These are phyloP conservation scores for Onychomys arenicola DNA, from an alignment of 2,797 vertebrate genomes.

Conservation along the genomic window DNA sequence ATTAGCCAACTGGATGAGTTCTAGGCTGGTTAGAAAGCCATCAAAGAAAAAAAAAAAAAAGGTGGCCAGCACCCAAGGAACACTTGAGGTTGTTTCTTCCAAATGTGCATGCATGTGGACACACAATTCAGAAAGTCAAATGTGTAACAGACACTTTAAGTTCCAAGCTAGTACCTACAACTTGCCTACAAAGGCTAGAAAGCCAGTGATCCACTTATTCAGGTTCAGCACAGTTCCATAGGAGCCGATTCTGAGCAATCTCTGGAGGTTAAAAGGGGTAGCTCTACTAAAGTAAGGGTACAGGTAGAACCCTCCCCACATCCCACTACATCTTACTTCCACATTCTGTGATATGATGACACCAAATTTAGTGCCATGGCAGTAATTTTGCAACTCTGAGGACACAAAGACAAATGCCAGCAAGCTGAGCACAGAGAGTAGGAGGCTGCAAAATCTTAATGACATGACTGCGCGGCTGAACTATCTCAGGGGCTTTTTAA, in stretches of 20 bases:
- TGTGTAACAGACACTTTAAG: background rate
- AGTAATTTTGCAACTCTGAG: background rate
- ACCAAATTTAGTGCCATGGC: background rate
- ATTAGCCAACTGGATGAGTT: background rate
- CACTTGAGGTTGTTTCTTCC: background rate
- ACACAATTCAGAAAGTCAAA: slow-evolving; percentile 3
- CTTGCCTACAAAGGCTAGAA: background rate
- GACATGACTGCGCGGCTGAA: background rate
- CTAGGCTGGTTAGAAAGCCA: background rate
- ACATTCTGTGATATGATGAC: background rate
- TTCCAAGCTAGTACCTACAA: background rate
- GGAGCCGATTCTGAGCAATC: background rate
- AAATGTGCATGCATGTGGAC: background rate
- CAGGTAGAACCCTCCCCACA: background rate
- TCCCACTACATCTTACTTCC: background rate
- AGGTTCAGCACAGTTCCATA: background rate
- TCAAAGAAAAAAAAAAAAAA: background rate
- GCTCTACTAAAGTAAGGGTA: background rate
- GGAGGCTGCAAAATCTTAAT: background rate
- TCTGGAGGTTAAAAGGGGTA: background rate
- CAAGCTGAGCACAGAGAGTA: background rate
- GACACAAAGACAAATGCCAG: background rate
- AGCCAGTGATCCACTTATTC: background rate
- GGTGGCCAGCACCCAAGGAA: background rate
- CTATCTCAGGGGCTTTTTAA: background rate